Evolutionary conservation across 2,888 invertebrate species (phyloP), one percentile per base, ranked within the genome.

Genomic region (Biston stratarius): DNA sequence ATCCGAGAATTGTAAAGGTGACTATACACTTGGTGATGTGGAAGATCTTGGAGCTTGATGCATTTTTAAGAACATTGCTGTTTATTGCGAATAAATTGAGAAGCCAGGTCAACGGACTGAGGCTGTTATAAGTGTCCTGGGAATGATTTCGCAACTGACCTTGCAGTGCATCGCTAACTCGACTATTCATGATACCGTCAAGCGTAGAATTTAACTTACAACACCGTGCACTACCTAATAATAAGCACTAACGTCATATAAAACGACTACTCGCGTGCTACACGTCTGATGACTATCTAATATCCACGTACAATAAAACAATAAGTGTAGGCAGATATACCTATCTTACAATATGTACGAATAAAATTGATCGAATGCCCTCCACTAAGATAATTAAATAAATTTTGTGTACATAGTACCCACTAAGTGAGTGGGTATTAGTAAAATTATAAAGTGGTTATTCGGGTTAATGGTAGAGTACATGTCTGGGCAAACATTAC

Each of bases 51-150:
- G 70, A 64, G 15, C 61, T 58, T 1, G 61, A 40, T 51, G 53
- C 24, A 24, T 72, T 56, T 6, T 48, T 49, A 15, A 70, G 67
- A 8, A 74, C 65, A 52, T 80, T 77, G 59, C 74, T 81, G 64
- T 83, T 81, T 60, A 90, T 64, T 58, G 82, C 78, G 72, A 90
- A 88, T 71, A 90, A 59, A 67, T 77, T 83, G 34, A 90, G 74
- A 33, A 87, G 63, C 67, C 76, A 79, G 64, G 77, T 74, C 47
- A 89, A 61, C 7, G 83, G 82, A 53, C 64, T 70, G 67, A 87
- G 75, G 36, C 83, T 78, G 12, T 73, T 75, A 24, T 64, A 75
- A 0, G 72, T 75, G 59, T 70, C 74, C 40, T 24, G 56, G 36
- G 66, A 53, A 9, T 59, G 45, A 38, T 44, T 63, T 64, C 53